Conservation (phyloP, 2,113 vertebrate species). For the Sinosuthora webbiana region DNA sequence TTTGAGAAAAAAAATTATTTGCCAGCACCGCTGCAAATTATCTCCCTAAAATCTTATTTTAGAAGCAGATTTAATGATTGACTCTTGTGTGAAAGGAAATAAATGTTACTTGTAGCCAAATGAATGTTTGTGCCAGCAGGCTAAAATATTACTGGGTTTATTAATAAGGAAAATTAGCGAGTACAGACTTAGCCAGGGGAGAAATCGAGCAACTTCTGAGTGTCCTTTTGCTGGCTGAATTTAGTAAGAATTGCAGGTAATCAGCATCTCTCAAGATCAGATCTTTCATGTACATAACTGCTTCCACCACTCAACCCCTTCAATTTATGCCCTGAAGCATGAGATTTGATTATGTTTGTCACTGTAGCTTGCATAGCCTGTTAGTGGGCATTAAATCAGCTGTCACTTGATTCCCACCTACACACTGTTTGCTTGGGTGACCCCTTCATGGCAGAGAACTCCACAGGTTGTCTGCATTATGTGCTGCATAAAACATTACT, state of each 20-base stretch:
- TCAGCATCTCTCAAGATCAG: conserved; percentile 25
- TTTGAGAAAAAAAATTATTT: conserved; percentile 29
- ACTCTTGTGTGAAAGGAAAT: conserved; percentile 24
- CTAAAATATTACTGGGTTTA: conserved; percentile 30
- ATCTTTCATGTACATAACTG: background rate
- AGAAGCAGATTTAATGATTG: conserved; percentile 40
- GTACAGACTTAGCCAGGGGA: background rate
- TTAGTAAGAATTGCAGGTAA: background rate
- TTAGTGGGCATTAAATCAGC: conserved; percentile 46
- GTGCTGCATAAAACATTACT: conserved; percentile 21
- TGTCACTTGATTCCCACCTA: conserved; percentile 4
- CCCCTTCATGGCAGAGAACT: background rate
- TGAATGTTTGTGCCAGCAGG: conserved; percentile 42
- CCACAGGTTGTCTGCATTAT: conserved; percentile 8
- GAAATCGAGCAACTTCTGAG: background rate
- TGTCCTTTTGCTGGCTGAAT: background rate
- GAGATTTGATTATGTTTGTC: conserved; percentile 62
- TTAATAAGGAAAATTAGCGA: conserved; percentile 46
- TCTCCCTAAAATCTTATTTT: conserved; percentile 50
- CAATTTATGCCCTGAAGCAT: conserved; percentile 53
- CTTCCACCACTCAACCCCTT: conserved; percentile 11
- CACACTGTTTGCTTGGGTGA: background rate
- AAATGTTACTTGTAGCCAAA: conserved; percentile 41
- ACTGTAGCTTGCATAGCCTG: background rate
- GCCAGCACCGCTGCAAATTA: background rate